Evolutionary conservation across 2,797 vertebrate species (phyloP).

Genomic region (Rhinogobio ventralis): DNA sequence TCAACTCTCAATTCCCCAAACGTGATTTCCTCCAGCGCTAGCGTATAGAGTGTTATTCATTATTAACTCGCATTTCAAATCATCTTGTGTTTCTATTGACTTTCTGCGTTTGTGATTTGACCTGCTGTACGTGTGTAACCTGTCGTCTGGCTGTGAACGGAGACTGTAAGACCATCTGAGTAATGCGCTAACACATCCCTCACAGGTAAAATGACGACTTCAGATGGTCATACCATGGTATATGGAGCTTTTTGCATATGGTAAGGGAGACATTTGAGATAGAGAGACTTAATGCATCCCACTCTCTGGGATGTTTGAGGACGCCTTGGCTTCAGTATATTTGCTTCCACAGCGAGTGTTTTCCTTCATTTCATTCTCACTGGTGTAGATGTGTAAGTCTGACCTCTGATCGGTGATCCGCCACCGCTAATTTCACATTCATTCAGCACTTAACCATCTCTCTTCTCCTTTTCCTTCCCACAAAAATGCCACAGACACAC

Average conservation of each 20-base stretch:
- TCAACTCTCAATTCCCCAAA: constrained; percentile 33
- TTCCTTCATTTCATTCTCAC: constrained; percentile 6
- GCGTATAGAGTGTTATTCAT: background rate
- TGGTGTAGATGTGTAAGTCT: background rate
- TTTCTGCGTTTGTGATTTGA: background rate
- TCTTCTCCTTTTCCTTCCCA: constrained; percentile 48
- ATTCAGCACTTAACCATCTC: constrained; percentile 10
- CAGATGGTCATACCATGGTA: background rate
- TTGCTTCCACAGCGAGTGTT: background rate
- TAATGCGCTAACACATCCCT: too few relatives aligned
- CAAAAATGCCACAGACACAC: constrained; percentile 36
- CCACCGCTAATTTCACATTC: constrained; percentile 35
- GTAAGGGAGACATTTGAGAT: constrained; percentile 32
- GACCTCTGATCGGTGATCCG: background rate
- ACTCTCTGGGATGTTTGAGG: background rate
- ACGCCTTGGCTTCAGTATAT: background rate
- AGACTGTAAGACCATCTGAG: background rate
- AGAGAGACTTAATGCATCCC: background rate
- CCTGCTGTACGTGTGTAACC: background rate
- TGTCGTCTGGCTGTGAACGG: background rate
- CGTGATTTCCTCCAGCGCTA: background rate
- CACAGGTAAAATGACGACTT: background rate
- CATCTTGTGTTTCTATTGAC: constrained; percentile 45
- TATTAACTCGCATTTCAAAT: constrained; percentile 46
- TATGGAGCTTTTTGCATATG: background rate